Conservation (phyloP, 2,113 vertebrate species). For the Lepus americanus region DNA sequence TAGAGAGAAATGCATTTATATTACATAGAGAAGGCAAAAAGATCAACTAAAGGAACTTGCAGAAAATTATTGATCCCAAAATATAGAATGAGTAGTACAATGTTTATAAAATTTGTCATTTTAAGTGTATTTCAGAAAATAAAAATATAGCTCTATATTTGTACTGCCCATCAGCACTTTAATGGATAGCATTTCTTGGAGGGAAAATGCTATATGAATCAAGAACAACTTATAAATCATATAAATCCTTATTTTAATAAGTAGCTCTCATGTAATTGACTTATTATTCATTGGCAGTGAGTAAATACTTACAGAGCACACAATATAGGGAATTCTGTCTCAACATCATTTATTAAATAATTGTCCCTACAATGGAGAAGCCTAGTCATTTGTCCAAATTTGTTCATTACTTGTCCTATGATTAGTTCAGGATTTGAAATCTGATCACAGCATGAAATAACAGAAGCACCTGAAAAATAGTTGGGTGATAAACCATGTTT, state of each 20-base stretch:
- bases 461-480: background rate
- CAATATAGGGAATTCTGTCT: background rate
- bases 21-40: conserved; percentile 25
- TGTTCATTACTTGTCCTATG: background rate
- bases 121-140: background rate
- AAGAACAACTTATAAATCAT: background rate
- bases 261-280: background rate
- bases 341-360: background rate
- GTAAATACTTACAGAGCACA: background rate
- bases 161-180: background rate
- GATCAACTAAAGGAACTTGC: background rate
- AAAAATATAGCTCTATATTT: background rate
- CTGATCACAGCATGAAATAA: background rate
- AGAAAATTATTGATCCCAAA: background rate
- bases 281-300: background rate
- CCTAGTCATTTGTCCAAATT: background rate
- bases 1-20: conserved; percentile 33
- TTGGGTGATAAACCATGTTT: background rate
- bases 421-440: background rate
- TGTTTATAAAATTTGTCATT: conserved; percentile 30
- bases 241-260: background rate
- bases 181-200: background rate
- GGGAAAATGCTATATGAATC: conserved; percentile 3
- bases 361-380: background rate
- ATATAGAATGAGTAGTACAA: background rate